phyloP scores from a whole-genome alignment of 2,888 invertebrate genomes.

The Parasteatoda lunata region DNA sequence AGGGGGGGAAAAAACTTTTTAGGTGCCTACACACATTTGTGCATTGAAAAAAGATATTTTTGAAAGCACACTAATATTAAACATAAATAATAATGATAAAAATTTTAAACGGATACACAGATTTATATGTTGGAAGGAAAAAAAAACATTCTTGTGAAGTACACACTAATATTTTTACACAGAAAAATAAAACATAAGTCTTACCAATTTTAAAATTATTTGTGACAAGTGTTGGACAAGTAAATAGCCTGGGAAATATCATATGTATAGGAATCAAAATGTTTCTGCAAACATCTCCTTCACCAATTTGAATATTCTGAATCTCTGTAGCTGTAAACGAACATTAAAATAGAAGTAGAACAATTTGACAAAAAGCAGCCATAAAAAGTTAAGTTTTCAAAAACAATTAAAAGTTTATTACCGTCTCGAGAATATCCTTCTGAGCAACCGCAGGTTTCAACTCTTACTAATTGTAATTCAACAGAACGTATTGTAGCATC shows the following conservation, averaged over 20 bases:
- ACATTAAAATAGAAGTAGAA: not conserved
- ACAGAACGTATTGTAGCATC: conserved; percentile 91
- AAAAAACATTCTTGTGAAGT: not conserved
- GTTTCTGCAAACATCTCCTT: conserved; percentile 89
- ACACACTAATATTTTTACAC: not conserved
- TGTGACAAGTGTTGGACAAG: conserved; percentile 92
- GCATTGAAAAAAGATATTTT: no score
- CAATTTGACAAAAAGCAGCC: not conserved
- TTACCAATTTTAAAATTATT: conserved; percentile 95
- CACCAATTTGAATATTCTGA: conserved; percentile 97
- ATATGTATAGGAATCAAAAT: conserved; percentile 92
- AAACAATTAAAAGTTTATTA: conserved; percentile 73
- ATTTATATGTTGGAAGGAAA: not conserved
- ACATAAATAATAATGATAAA: not conserved
- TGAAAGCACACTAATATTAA: not conserved
- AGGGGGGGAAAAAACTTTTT: no score
- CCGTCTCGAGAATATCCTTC: conserved; percentile 94
- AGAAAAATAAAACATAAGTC: conserved; percentile 69
- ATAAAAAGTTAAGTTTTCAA: not conserved
- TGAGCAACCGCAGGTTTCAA: conserved; percentile 95
- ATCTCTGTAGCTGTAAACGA: conserved; percentile 89
- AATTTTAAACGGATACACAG: not conserved
- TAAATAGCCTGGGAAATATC: conserved; percentile 95
- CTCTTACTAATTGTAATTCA: conserved; percentile 93
- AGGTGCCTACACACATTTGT: no score